Percentiles rank a stretch among this genome's conserved stretches.
Conservation (phyloP, 2,888 invertebrate species). For the Synergus itoensis region DNA sequence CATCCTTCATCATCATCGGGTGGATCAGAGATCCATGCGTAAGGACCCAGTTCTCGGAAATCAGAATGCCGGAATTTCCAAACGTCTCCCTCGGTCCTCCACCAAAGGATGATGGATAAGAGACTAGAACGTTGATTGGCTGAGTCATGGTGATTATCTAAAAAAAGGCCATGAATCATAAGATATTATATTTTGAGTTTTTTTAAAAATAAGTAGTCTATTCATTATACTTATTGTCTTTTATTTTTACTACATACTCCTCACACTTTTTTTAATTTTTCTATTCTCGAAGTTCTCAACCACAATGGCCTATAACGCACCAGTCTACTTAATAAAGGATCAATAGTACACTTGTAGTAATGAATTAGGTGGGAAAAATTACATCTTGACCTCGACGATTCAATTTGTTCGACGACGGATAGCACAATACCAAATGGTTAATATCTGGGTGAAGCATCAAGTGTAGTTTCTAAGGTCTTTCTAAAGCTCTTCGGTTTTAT, state of each 20-base stretch:
- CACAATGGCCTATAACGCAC: not conserved
- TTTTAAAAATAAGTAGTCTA: too few species aligned
- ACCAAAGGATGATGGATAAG: slow-evolving; percentile 76
- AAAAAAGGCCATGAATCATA: not conserved
- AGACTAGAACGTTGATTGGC: slow-evolving; percentile 79
- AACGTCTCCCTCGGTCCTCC: slow-evolving; percentile 64
- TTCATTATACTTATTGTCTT: not conserved
- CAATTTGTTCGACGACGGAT: not conserved
- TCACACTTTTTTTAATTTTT: not conserved
- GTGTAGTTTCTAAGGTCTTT: not conserved
- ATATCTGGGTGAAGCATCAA: not conserved
- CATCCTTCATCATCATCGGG: slow-evolving; percentile 70
- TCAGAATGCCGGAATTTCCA: slow-evolving; percentile 80
- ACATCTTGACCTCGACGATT: not conserved
- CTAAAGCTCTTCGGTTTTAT: not conserved
- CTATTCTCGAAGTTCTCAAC: not conserved
- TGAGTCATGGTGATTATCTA: slow-evolving; percentile 70
- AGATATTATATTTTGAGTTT: too few species aligned
- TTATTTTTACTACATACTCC: not conserved
- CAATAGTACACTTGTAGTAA: not conserved
- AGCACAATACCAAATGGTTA: not conserved
- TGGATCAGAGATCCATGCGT: slow-evolving; percentile 80
- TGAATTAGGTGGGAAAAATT: slow-evolving; percentile 2
- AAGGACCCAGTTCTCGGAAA: slow-evolving; percentile 80
- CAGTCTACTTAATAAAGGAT: not conserved